Evolutionary conservation across 2,888 invertebrate species (phyloP), one percentile per base, ranked within the genome.

Genomic region (Bellardia bayeri): DNA sequence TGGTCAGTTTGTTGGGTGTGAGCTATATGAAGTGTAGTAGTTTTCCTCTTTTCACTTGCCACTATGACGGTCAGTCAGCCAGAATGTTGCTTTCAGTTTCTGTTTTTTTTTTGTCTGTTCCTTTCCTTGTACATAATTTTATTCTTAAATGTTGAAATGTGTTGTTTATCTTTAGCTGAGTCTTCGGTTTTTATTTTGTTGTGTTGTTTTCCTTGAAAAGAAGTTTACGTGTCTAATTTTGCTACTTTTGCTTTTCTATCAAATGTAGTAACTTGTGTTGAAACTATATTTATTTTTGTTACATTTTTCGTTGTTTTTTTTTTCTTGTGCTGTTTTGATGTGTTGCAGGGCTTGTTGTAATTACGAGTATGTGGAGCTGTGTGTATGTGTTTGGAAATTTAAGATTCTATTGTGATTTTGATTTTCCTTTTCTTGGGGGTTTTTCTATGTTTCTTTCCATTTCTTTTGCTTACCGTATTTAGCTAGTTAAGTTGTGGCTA

Each of bases 241-340:
- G 45, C 45, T 45, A 7, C 11, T 45, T 4, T 40, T 71, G 11
- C 37, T 14, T 64, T 66, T 54, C 8, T 74, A 74, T 82, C 66
- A 49, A 66, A 74, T 82, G 74, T 58, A 81, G 81, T 81, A 64
- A 81, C 72, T 81, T 81, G 81, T 72, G 81, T 81, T 64, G 81
- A 81, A 81, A 81, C 80, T 72, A 81, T 45, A 61, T 40, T 51
- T 78, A 13, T 68, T 30, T 80, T 40, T 80, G 63, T 80, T 80
- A 71, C 79, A 71, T 80, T 80, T 45, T 68, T 40, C 0, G 40
- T 40, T 40, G 40, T 40, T 40, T 54, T 49, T 30, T 45, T 51
- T 6, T 69, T 30, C 33, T 37, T 23, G 23, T 23, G 23, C 33
- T 33, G 2, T 33, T 33, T 42, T 16, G 16, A 23, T 45, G 6